Evolutionary conservation across 2,888 invertebrate genomes (phyloP).

Genomic region (Stenodera caucasica): DNA sequence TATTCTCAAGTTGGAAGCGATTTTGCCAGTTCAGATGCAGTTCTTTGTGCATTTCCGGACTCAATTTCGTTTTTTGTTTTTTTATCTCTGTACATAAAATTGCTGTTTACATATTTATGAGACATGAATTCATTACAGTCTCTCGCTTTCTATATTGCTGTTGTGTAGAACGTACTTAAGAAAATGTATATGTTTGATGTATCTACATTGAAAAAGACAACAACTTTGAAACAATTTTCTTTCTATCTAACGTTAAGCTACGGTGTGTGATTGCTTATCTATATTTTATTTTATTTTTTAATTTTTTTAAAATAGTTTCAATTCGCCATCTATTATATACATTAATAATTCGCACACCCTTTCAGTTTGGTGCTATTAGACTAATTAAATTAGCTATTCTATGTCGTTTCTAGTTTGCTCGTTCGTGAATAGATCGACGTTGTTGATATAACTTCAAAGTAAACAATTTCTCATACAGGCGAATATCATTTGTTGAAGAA

Average conservation of each 20-base stretch:
- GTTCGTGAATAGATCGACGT: constrained; percentile 27
- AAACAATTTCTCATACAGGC: constrained; percentile 24
- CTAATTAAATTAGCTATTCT: constrained; percentile 48
- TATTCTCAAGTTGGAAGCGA: background rate
- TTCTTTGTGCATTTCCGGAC: constrained; percentile 6
- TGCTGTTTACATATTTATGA: constrained; percentile 25
- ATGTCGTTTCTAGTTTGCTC: constrained; percentile 36
- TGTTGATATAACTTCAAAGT: constrained; percentile 31
- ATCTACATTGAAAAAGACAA: constrained; percentile 8
- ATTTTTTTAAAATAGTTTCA: constrained; percentile 28
- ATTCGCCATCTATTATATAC: constrained; percentile 44
- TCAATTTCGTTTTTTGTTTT: constrained; percentile 11
- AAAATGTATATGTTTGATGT: constrained; percentile 18
- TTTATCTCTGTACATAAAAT: constrained; percentile 12
- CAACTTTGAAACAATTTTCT: background rate
- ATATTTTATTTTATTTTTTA: constrained; percentile 1
- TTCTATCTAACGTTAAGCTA: background rate
- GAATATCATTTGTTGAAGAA: background rate
- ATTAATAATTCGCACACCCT: constrained; percentile 48
- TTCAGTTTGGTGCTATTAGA: constrained; percentile 44
- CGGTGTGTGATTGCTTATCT: constrained; percentile 1
- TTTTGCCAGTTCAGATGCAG: constrained; percentile 5
- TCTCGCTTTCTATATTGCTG: background rate
- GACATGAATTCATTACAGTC: constrained; percentile 25
- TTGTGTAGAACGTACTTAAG: constrained; percentile 6